A percentile compares a stretch with the other conserved stretches of the same genome.
These are phyloP conservation scores for Palaemon carinicauda DNA, from an alignment of 1,140 invertebrate genomes.

Conservation along the genomic window DNA sequence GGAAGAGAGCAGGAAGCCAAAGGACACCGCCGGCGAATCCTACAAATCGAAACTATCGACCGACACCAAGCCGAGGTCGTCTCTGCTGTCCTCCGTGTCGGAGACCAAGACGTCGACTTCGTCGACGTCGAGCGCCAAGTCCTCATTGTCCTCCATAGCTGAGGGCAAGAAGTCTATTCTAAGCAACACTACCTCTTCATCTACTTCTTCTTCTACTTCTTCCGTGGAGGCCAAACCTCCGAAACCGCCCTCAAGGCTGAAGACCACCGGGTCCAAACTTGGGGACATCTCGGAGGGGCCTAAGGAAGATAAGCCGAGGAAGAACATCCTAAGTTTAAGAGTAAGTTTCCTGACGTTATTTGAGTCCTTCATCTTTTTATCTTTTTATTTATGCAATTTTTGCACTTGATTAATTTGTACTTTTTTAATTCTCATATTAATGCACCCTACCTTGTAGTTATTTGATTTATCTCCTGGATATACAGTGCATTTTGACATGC, in stretches of 20 bases:
- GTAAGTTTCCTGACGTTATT: not conserved
- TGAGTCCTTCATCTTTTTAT: not conserved
- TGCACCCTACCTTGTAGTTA: too few relatives aligned
- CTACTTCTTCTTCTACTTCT: not conserved
- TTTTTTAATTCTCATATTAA: too few relatives aligned
- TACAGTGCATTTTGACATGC: too few relatives aligned
- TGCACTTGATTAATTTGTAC: too few relatives aligned
- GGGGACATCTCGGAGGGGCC: constrained; percentile 26
- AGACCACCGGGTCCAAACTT: constrained; percentile 13
- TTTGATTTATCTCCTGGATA: too few relatives aligned
- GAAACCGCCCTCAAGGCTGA: constrained; percentile 38
- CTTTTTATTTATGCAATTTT: too few relatives aligned
- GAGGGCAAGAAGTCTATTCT: not conserved
- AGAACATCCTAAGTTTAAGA: constrained; percentile 41
- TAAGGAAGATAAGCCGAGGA: constrained; percentile 34
- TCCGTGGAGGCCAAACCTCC: constrained; percentile 33
- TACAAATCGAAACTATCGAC: constrained; percentile 25
- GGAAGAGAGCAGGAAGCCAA: not conserved
- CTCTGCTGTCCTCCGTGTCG: not conserved
- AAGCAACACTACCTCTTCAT: too few relatives aligned
- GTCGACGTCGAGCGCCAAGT: not conserved
- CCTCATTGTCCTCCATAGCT: not conserved
- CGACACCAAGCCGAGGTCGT: constrained; percentile 23
- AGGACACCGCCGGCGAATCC: not conserved
- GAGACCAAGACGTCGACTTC: not conserved